These are phyloP conservation scores for Chaetoderma sp. DNA, from an alignment of 2,888 invertebrate genomes.

Conservation along the genomic window DNA sequence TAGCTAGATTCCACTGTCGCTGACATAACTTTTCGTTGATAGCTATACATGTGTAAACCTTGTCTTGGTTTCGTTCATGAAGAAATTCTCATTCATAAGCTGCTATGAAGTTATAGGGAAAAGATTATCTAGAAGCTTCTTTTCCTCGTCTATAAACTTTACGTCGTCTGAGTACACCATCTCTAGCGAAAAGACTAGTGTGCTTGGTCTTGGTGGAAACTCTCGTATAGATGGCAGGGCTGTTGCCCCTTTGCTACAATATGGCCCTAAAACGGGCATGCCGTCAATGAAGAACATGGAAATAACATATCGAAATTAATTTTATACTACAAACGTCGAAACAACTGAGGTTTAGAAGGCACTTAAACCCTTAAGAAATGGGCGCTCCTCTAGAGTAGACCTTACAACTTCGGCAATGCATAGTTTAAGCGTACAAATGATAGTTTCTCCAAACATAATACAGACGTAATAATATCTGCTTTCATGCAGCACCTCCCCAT, in stretches of 20 bases:
- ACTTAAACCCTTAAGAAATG: neutral
- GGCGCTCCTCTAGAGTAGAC: neutral
- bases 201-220: neutral
- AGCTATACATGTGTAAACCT: too few relatives aligned
- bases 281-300: neutral
- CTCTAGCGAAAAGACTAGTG: too few relatives aligned
- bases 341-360: too few relatives aligned
- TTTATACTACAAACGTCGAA: neutral
- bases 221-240: neutral
- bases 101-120: too few relatives aligned
- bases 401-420: neutral
- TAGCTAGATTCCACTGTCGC: too few relatives aligned
- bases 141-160: too few relatives aligned
- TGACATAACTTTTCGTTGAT: too few relatives aligned
- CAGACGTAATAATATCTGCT: neutral
- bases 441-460: too few relatives aligned
- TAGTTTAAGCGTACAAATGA: neutral
- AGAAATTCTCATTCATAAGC: too few relatives aligned
- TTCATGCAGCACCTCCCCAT: neutral
- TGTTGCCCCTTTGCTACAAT: neutral
- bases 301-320: neutral
- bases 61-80: too few relatives aligned
- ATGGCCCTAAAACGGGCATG: neutral
- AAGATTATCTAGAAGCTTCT: too few relatives aligned
- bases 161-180: too few relatives aligned